Evolutionary conservation across 2,888 invertebrate species (phyloP).

Genomic region (Rutpela maculata): DNA sequence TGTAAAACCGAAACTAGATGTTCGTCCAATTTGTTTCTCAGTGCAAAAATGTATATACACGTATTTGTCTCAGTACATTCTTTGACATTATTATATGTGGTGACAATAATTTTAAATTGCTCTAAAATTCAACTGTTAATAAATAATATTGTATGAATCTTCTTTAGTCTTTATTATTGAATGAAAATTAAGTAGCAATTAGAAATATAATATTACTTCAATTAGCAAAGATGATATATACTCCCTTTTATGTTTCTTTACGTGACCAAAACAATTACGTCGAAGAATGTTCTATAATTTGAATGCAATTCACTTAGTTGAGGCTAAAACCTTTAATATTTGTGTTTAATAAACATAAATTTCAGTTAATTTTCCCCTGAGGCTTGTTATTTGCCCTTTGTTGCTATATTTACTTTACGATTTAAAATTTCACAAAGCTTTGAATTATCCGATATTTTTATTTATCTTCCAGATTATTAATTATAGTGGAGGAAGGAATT

Average conservation of each 20-base stretch:
- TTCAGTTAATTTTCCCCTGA: conserved; percentile 60
- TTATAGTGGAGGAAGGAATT: neutral
- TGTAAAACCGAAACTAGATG: no score
- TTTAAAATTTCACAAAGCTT: conserved; percentile 19
- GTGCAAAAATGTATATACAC: no score
- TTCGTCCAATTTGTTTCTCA: no score
- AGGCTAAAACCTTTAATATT: conserved; percentile 62
- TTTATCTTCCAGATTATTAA: conserved; percentile 1
- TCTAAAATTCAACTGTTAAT: no score
- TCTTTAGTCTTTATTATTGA: neutral
- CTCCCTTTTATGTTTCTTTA: conserved; percentile 43
- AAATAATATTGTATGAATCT: no score
- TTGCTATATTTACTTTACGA: conserved; percentile 22
- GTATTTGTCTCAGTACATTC: no score
- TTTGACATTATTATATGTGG: no score
- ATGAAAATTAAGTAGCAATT: neutral
- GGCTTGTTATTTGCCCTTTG: conserved; percentile 58
- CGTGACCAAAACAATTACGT: conserved; percentile 65
- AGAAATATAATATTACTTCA: conserved; percentile 12
- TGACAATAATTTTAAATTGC: no score
- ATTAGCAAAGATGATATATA: conserved; percentile 31
- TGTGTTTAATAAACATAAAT: conserved; percentile 66
- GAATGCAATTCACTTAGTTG: conserved; percentile 65
- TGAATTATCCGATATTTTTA: conserved; percentile 14
- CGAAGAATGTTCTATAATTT: conserved; percentile 61